Conservation (phyloP, 2,113 vertebrate genomes). For the Charina bottae region DNA sequence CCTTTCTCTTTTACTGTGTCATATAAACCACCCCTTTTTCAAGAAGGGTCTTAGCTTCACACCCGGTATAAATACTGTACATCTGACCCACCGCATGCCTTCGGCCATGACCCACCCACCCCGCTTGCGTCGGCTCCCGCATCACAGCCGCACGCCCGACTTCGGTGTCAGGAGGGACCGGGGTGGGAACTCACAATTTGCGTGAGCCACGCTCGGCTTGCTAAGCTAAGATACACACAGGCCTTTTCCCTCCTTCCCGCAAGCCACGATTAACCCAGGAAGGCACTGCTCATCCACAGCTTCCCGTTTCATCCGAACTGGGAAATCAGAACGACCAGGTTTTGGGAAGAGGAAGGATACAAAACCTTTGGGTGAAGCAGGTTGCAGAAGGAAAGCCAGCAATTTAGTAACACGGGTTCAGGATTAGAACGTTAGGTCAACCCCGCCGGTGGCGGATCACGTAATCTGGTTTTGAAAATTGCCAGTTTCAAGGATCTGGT, state of each 20-base stretch:
- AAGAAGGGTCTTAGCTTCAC: not conserved
- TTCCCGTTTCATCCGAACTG: not conserved
- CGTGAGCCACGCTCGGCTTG: not conserved
- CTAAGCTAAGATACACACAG: not conserved
- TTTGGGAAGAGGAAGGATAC: not conserved
- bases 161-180: too few species aligned
- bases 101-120: not conserved
- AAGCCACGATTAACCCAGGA: not conserved
- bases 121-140: too few species aligned
- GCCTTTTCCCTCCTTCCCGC: not conserved
- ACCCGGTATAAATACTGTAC: not conserved
- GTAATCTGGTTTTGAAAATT: too few species aligned
- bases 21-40: not conserved
- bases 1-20: not conserved
- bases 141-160: too few species aligned
- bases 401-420: not conserved
- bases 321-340: not conserved
- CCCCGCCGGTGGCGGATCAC: too few species aligned
- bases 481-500: too few species aligned
- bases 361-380: not conserved
- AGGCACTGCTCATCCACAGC: not conserved
- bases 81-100: not conserved
- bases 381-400: not conserved
- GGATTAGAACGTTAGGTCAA: too few species aligned
- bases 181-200: too few species aligned